Base-by-base conservation (phyloP, 2,797 vertebrate genomes). In the Erethizon dorsatum region DNA sequence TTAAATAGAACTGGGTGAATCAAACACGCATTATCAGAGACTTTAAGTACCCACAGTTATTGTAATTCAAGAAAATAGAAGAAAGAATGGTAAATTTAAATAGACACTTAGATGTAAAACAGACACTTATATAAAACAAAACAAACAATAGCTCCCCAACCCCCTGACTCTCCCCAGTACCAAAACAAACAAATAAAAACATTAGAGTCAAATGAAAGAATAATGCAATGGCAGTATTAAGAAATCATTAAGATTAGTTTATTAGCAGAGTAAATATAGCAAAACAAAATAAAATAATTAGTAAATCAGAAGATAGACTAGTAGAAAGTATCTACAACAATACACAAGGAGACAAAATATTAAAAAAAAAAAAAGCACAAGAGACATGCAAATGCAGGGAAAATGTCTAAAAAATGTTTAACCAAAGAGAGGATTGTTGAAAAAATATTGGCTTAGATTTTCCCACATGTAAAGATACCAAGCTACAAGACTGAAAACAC, bases 51-150 rank as follows among this genome's bases (percentile, higher is more conserved):
- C 63, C 33, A 73, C 6, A 73, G 56, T 33, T 90, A 50, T 78
- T 63, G 15, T 41, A 95, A 67, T 86, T 92, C 12, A 83, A 56
- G 89, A 94, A 89, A 93, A 82, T 15, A 54, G 5, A 90, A 41
- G 18, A 77, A 73, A 93, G 18, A 89, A 63, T 79, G 11, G 20
- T 24, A 95, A 94, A 83, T 57, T 94, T 92, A 20, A 69, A 4
- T 28, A 92, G 54, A 79, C 3, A 82, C 3, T 22, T 88, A 67
- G 22, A 83, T n/a, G n/a, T n/a, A n/a, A n/a, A n/a, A n/a, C n/a
- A n/a, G n/a, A n/a, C n/a, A n/a, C n/a, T 65, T 95, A 20, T 84
- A 45, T 0, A 22, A 14, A 7, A 77, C 8, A 71, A 26, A 69
- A 1, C n/a, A 82, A 84, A 8, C 22, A 57, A n/a, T 8, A 88